Evolutionary conservation across 2,888 invertebrate genomes (phyloP).

Genomic region (Seira sanloemensis): DNA sequence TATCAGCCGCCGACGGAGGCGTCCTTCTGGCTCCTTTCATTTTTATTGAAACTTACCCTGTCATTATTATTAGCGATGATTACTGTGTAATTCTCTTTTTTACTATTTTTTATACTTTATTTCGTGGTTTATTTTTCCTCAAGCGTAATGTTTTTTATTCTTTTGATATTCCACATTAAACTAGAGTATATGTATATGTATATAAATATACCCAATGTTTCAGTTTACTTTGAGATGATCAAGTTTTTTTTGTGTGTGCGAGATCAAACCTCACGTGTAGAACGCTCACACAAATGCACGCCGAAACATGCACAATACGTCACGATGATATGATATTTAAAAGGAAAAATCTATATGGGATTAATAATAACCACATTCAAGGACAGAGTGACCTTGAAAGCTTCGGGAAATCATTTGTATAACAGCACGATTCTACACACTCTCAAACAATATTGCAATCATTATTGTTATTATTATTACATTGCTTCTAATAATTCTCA

Average conservation of each 20-base stretch:
- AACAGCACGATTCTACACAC: conserved; percentile 25
- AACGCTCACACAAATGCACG: background rate
- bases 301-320: background rate
- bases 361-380: conserved; percentile 11
- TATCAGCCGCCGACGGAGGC: conserved; percentile 43
- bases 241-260: no score
- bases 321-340: background rate
- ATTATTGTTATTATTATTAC: conserved; percentile 39
- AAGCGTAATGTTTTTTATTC: no score
- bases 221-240: background rate
- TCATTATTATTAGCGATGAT: conserved; percentile 64
- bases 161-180: no score
- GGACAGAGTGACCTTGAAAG: conserved; percentile 49
- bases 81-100: conserved; percentile 49
- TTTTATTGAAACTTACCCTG: conserved; percentile 62
- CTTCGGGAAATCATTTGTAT: conserved; percentile 47
- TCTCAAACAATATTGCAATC: conserved; percentile 42
- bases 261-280: no score
- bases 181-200: no score
- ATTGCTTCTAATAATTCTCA: conserved; percentile 37
- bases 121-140: conserved; percentile 49
- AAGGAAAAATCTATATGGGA: background rate
- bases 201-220: no score
- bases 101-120: conserved; percentile 29
- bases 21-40: conserved; percentile 64